Conservation (phyloP, 2,888 invertebrate species). For the Leptopterna dolabrata region DNA sequence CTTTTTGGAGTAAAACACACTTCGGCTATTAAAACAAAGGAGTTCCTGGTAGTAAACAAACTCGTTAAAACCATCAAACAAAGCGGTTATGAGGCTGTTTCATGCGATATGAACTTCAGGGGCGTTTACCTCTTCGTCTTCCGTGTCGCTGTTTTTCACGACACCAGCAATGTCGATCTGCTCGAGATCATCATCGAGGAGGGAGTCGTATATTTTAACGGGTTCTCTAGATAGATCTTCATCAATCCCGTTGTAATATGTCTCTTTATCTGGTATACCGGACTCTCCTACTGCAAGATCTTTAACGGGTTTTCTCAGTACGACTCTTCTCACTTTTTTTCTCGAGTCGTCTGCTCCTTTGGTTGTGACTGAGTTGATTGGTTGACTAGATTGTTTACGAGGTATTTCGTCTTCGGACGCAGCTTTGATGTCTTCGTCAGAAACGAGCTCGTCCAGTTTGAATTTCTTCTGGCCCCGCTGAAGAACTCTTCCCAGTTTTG, state of each 20-base stretch:
- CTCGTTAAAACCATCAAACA: constrained; percentile 11
- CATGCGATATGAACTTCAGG: constrained; percentile 14
- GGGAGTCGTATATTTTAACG: constrained; percentile 38
- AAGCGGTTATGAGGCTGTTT: constrained; percentile 40
- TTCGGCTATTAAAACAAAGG: neutral
- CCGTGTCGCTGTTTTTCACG: constrained; percentile 21
- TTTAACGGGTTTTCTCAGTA: constrained; percentile 51
- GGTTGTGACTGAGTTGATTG: constrained; percentile 5
- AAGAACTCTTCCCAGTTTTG: constrained; percentile 29
- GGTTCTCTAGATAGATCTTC: constrained; percentile 37
- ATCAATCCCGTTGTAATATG: constrained; percentile 34
- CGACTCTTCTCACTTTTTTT: constrained; percentile 54
- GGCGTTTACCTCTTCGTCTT: constrained; percentile 14
- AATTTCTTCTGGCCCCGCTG: constrained; percentile 53
- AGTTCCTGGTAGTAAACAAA: constrained; percentile 22
- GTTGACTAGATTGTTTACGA: constrained; percentile 46
- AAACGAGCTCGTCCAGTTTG: constrained; percentile 28
- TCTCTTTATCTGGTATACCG: constrained; percentile 45
- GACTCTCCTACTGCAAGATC: constrained; percentile 57
- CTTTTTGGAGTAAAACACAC: constrained; percentile 26
- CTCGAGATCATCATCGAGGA: constrained; percentile 40
- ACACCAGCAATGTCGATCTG: neutral
- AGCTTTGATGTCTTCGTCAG: constrained; percentile 42
- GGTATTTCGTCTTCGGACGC: constrained; percentile 23
- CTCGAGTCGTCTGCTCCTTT: neutral